phyloP scores from a whole-genome alignment of 2,113 vertebrate genomes.

The Psittacus erithacus region DNA sequence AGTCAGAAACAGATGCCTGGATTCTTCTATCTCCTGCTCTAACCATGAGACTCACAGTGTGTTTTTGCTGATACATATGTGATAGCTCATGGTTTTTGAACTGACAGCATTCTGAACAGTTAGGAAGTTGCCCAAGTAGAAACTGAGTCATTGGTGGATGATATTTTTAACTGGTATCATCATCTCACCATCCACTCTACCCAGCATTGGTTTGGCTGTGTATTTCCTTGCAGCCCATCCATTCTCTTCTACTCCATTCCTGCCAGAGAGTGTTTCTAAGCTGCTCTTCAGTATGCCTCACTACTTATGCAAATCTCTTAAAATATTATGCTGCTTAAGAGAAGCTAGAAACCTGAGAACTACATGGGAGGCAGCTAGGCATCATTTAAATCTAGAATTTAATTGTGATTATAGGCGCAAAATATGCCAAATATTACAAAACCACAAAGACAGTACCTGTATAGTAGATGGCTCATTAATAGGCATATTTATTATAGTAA shows the following conservation, averaged over 20 bases:
- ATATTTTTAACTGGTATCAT: slow-evolving; percentile 14
- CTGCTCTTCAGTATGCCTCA: background rate
- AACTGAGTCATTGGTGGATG: background rate
- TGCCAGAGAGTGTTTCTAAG: background rate
- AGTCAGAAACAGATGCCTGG: background rate
- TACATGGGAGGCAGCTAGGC: background rate
- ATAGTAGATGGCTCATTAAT: background rate
- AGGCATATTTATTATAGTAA: background rate
- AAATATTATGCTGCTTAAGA: background rate
- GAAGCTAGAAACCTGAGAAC: background rate
- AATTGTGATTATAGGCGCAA: background rate
- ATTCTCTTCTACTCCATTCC: background rate
- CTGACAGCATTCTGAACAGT: background rate
- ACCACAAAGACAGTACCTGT: background rate
- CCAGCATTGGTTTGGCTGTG: background rate
- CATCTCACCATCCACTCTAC: background rate
- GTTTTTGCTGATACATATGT: background rate
- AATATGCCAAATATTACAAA: background rate
- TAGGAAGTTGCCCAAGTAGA: background rate
- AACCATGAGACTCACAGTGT: background rate
- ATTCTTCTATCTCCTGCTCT: background rate
- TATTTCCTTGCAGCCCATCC: background rate
- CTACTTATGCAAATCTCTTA: background rate
- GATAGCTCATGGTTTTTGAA: background rate
- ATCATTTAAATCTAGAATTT: background rate